These are phyloP conservation scores for Ginglymostoma cirratum DNA, from an alignment of 2,113 vertebrate species.

Conservation along the genomic window DNA sequence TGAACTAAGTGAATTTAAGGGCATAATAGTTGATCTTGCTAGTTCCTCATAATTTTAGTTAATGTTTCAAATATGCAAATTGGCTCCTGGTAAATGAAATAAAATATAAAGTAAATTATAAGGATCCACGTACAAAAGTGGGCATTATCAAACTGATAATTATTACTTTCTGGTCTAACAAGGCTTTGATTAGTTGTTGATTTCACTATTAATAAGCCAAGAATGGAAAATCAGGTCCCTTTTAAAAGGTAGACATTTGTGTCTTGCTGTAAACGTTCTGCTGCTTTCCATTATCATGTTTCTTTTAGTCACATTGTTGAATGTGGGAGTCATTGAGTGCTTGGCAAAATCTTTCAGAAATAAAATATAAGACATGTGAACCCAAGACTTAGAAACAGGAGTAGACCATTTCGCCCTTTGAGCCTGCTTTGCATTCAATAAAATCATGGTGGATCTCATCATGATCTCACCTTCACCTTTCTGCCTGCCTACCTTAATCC, in stretches of 20 bases:
- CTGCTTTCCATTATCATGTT: neutral
- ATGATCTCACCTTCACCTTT: no score
- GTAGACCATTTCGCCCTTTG: no score
- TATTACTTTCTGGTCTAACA: neutral
- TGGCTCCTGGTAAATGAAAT: neutral
- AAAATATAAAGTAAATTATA: neutral
- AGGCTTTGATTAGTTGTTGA: neutral
- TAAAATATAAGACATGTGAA: neutral
- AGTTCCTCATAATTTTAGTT: neutral
- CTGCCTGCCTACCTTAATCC: no score
- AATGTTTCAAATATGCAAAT: neutral
- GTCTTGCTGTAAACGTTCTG: neutral
- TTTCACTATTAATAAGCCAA: neutral
- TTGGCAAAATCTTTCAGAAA: neutral
- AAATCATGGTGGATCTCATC: no score
- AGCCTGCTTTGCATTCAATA: no score
- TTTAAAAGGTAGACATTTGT: neutral
- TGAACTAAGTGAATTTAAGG: neutral
- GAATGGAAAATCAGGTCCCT: neutral
- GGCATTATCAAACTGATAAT: constrained; percentile 6
- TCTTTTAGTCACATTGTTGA: neutral
- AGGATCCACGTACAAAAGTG: neutral
- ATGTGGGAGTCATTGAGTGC: neutral
- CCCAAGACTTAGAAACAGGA: no score
- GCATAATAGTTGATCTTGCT: neutral